Evolutionary conservation across 2,888 invertebrate species (phyloP), one percentile per base, ranked within the genome.

Genomic region (Trichopria drosophilae): DNA sequence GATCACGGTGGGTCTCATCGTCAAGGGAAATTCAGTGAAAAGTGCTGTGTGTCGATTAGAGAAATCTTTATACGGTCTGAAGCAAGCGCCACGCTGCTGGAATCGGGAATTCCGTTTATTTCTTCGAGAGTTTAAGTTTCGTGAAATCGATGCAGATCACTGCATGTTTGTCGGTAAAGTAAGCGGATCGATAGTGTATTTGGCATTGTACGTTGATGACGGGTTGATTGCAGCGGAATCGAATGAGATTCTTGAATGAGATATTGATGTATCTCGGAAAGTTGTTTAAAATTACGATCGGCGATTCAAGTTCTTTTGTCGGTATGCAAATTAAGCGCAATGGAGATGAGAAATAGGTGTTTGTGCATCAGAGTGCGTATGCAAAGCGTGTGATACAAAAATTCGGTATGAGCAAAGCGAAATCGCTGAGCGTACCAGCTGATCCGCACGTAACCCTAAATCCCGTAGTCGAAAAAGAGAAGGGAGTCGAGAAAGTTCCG

Each of bases 161-260:
- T n/a, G n/a, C n/a, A n/a, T n/a, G n/a, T n/a, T n/a, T n/a, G n/a
- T n/a, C n/a, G n/a, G n/a, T n/a, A n/a, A n/a, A n/a, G n/a, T n/a
- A n/a, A n/a, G n/a, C n/a, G n/a, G n/a, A n/a, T n/a, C n/a, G n/a
- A 1, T 23, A 4, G 19, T 40, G 6, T 52, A 48, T 19, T 7
- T 53, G 4, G 53, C 49, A 1, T n/a, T 49, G 15, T 53, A 43
- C 10, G 39, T 53, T 15, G 52, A 48, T 31, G 47, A 51, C 7
- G 43, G 50, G 3, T n/a, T 50, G 3, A 12, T 50, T 9, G 43
- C 34, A 7, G 34, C 35, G 12, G 6, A 13, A 6, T 7, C 23
- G 2, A 24, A 16, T n/a, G 19, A 19, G 13, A 20, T 13, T 13
- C 7, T 34, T 6, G 5, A 35, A 4, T n/a, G 2, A 5, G 13